Conservation (phyloP, 2,797 vertebrate genomes). For the Trematomus bernacchii region DNA sequence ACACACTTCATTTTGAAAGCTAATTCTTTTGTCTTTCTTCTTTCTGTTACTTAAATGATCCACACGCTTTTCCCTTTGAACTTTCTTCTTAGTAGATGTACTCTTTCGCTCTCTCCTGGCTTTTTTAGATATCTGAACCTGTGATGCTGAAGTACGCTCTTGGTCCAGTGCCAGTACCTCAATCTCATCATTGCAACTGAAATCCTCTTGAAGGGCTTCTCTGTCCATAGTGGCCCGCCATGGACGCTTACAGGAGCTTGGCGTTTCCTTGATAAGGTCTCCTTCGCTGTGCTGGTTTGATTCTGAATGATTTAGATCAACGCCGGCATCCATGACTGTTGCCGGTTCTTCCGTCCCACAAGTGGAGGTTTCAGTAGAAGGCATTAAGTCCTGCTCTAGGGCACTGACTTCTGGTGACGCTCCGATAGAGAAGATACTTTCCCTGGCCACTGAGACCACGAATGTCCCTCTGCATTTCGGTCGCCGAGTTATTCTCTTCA, state of each 20-base stretch:
- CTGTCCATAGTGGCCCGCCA: conserved; percentile 32
- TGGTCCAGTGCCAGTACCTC: neutral
- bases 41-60: conserved; percentile 28
- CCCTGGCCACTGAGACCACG: conserved; percentile 48
- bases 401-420: neutral
- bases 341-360: neutral
- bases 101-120: conserved; percentile 37
- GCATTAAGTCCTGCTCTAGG: neutral
- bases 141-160: neutral
- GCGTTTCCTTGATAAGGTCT: neutral
- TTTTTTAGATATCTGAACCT: conserved; percentile 65
- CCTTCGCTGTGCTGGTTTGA: neutral
- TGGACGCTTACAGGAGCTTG: conserved; percentile 49
- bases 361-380: neutral
- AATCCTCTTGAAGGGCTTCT: neutral
- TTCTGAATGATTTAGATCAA: neutral
- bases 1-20: neutral
- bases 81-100: conserved; percentile 52
- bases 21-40: conserved; percentile 5
- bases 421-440: neutral
- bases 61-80: conserved; percentile 2
- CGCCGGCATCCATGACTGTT: neutral
- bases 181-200: neutral
- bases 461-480: conserved; percentile 69
- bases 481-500: conserved; percentile 2